phyloP scores from a whole-genome alignment of 2,888 invertebrate species.

The Sepioteuthis lessoniana region DNA sequence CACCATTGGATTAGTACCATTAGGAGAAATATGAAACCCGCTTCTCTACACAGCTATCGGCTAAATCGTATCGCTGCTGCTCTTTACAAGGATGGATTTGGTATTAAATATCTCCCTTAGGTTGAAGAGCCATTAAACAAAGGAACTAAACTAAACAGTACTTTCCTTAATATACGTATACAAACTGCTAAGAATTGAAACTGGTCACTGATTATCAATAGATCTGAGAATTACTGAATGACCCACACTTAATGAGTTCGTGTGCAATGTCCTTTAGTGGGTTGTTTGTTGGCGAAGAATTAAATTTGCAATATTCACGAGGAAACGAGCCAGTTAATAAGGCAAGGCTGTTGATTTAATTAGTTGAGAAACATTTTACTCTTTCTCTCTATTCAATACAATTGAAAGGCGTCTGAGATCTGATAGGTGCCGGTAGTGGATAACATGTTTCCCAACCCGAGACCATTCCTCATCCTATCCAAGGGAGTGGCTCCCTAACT shows the following conservation, averaged over 20 bases:
- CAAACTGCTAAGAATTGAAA: background rate
- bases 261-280: too few relatives aligned
- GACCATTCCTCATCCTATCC: accelerated
- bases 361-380: background rate
- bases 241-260: too few relatives aligned
- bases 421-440: background rate
- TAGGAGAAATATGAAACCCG: too few relatives aligned
- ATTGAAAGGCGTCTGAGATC: background rate
- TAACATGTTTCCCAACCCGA: background rate
- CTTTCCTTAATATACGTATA: background rate
- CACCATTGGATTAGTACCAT: too few relatives aligned
- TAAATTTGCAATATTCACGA: background rate
- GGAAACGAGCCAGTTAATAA: slow-evolving; percentile 33
- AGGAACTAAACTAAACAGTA: too few relatives aligned
- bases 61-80: too few relatives aligned
- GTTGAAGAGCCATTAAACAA: too few relatives aligned
- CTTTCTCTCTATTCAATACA: too few relatives aligned
- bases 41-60: too few relatives aligned
- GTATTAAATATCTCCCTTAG: too few relatives aligned
- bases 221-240: too few relatives aligned
- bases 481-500: background rate
- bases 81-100: too few relatives aligned
- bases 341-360: background rate
- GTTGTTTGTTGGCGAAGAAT: background rate
- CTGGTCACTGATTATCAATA: background rate